A percentile compares a stretch with the other conserved stretches of the same genome.
Evolutionary conservation across 2,797 vertebrate genomes (phyloP).

Genomic region (Pseudochaenichthys georgianus): DNA sequence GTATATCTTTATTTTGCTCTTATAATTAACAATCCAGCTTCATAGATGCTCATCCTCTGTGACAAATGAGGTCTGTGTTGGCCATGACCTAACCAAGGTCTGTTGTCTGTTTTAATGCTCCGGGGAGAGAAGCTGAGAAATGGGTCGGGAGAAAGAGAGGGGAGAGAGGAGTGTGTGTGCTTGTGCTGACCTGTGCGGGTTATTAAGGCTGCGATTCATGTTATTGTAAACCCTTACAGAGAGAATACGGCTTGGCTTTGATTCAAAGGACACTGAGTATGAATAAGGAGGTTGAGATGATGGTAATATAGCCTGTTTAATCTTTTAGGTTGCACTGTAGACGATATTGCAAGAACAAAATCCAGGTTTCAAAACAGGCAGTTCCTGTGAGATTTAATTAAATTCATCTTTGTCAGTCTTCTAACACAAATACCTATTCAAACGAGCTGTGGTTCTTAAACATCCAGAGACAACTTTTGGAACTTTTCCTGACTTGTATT

Average conservation of each 20-base stretch:
- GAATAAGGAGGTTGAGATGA: slow-evolving; percentile 54
- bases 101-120: slow-evolving; percentile 78
- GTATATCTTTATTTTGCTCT: slow-evolving; percentile 76
- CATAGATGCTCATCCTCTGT: slow-evolving; percentile 73
- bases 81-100: slow-evolving; percentile 80
- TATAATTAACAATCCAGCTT: slow-evolving; percentile 80
- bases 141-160: slow-evolving; percentile 60
- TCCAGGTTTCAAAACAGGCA: slow-evolving; percentile 30
- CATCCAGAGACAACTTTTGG: slow-evolving; percentile 16
- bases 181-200: slow-evolving; percentile 71
- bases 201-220: slow-evolving; percentile 66
- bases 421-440: slow-evolving; percentile 33
- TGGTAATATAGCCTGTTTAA: slow-evolving; percentile 35
- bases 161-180: slow-evolving; percentile 42
- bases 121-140: slow-evolving; percentile 71
- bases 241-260: slow-evolving; percentile 60
- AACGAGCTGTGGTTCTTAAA: slow-evolving; percentile 36
- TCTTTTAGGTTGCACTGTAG: slow-evolving; percentile 35
- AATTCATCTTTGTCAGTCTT: slow-evolving; percentile 42
- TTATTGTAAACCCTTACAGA: slow-evolving; percentile 62
- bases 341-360: slow-evolving; percentile 15
- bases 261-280: slow-evolving; percentile 69
- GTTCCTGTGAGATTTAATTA: slow-evolving; percentile 49
- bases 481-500: not conserved
- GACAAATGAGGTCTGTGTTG: slow-evolving; percentile 82